Base-by-base conservation (phyloP, 2,888 invertebrate species). In the Caenorhabditis becei region DNA sequence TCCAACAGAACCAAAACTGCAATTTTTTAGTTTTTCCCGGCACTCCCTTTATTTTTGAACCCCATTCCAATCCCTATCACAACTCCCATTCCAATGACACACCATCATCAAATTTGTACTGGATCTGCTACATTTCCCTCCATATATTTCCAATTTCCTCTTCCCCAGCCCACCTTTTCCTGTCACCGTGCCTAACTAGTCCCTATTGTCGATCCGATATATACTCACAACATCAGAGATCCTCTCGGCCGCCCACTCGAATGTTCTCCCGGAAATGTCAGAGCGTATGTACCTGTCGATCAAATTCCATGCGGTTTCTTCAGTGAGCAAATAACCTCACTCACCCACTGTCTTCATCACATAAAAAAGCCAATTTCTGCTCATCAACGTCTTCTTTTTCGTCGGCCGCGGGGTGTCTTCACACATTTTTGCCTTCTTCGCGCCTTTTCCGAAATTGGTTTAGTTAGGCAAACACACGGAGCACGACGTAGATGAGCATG, bases 381-480 rank as follows among this genome's bases (percentile, higher is more conserved):
- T 41, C 41, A 41, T 41, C 41, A 41, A 41, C 41, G 41, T 41
- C 41, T 41, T 41, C 41, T 14, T 41, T 41, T 41, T 41, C 14
- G 35, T 41, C 41, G 41, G 10, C 41, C 2, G 5, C 41, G 41
- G 41, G 10, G 41, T 41, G 41, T 41, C 41, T 41, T 41, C 41
- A 41, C 41, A 41, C 41, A 41, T 41, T 41, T 14, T 41, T 26
- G 41, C 32, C 26, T 41, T 61, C 23, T 53, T 56, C 35, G 54
- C 32, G 24, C n/a, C n/a, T 72, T 72, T 58, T 59, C 58, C 18
- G 58, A 72, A 72, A 72, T 72, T 72, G 72, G 72, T 72, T 72
- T 72, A 72, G 72, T 72, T 72, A 72, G 49, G 58, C 72, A 72
- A 72, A 72, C 63, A 71, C 20, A 20, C 32, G 18, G 44, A 32